Percentiles rank a stretch among this genome's conserved stretches.
phyloP scores from a whole-genome alignment of 2,888 invertebrate species.

The Ephialtes manifestator region DNA sequence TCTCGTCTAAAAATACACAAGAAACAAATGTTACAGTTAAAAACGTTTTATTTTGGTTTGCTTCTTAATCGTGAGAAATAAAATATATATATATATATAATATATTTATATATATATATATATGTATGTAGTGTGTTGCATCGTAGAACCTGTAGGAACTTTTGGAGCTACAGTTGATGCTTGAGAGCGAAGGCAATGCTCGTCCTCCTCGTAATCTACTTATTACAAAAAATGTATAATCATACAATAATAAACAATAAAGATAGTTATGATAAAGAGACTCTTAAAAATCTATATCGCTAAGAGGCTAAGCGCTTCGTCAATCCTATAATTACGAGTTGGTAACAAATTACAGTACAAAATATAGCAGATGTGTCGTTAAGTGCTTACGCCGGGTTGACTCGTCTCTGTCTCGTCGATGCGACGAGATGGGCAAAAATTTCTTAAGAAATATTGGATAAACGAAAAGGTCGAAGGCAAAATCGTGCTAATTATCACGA shows the following conservation, averaged over 20 bases:
- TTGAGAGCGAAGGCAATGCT: constrained; percentile 50
- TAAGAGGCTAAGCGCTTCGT: constrained; percentile 54
- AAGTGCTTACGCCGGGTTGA: constrained; percentile 65
- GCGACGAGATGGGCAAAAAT: constrained; percentile 55
- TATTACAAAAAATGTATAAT: constrained; percentile 44
- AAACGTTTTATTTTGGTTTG: constrained; percentile 84
- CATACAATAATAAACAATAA: constrained; percentile 19
- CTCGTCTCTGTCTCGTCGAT: constrained; percentile 72
- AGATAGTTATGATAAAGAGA: constrained; percentile 45
- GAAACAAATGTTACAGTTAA: constrained; percentile 74
- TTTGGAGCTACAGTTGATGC: constrained; percentile 83
- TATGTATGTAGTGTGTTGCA: constrained; percentile 49
- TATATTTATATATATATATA: constrained; percentile 38
- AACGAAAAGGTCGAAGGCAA: constrained; percentile 64
- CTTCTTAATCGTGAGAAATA: constrained; percentile 84
- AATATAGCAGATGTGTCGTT: constrained; percentile 77
- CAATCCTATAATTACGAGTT: constrained; percentile 75
- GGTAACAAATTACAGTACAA: constrained; percentile 85
- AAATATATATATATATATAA: constrained; percentile 73
- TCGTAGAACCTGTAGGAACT: constrained; percentile 83
- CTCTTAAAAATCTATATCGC: constrained; percentile 61
- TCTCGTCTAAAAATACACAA: no score
- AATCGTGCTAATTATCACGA: constrained; percentile 62
- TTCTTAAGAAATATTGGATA: constrained; percentile 35
- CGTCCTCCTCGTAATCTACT: constrained; percentile 38